Evolutionary conservation across 1,140 invertebrate species (phyloP).

Genomic region (Cyclina sinensis): DNA sequence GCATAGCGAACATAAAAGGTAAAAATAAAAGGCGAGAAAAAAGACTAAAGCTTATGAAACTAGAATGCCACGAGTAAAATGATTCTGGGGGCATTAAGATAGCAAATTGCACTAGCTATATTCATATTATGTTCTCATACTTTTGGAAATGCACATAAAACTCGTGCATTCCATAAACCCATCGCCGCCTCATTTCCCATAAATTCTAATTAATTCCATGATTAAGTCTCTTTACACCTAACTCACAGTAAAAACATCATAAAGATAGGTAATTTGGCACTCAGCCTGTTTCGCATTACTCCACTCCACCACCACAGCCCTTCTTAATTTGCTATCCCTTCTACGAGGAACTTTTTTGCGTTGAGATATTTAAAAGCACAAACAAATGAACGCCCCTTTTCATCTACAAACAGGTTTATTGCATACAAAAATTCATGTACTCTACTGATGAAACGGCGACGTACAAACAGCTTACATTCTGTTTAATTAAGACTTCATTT

Average conservation of each 20-base stretch:
- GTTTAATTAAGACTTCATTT: conserved; percentile 17
- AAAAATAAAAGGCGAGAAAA: too few species aligned
- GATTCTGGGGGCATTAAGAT: too few species aligned
- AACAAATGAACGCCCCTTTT: conserved; percentile 52
- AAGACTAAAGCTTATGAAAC: too few species aligned
- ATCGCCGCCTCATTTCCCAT: conserved; percentile 17
- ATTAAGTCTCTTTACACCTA: conserved; percentile 53
- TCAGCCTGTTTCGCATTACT: conserved; percentile 38
- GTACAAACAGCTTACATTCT: conserved; percentile 6
- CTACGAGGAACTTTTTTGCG: conserved; percentile 2
- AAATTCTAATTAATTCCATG: conserved; percentile 63
- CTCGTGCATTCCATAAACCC: conserved; percentile 33
- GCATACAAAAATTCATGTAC: not conserved
- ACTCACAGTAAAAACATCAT: conserved; percentile 37
- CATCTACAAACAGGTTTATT: conserved; percentile 39
- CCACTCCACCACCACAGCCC: not conserved
- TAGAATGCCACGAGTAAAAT: too few species aligned
- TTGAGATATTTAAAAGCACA: conserved; percentile 24
- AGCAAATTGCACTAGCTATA: not conserved
- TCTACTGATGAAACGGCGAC: not conserved
- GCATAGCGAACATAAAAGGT: too few species aligned
- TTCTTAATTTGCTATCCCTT: conserved; percentile 34
- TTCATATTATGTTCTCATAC: conserved; percentile 26
- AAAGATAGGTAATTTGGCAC: conserved; percentile 40
- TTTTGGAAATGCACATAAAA: conserved; percentile 34